Conservation (phyloP, 1,140 invertebrate genomes). For the Nasonia giraulti region DNA sequence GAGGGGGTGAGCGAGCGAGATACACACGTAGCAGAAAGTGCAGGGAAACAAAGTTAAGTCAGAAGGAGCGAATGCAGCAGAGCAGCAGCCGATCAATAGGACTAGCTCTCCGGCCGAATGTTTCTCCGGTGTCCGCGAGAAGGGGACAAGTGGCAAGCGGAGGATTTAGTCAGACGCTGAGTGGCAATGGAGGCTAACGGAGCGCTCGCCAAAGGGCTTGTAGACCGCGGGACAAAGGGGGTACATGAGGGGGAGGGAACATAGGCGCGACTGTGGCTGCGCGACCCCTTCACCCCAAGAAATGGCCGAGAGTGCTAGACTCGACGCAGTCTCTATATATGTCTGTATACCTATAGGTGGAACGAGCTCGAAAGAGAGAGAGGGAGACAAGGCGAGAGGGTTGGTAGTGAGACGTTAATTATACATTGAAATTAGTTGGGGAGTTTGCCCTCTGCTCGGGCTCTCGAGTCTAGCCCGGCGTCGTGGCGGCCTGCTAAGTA, state of each 20-base stretch:
- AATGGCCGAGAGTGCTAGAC: conserved; percentile 50
- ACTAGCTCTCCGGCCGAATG: conserved; percentile 68
- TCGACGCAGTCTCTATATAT: conserved; percentile 21
- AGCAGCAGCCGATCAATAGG: conserved; percentile 67
- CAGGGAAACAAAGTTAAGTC: conserved; percentile 71
- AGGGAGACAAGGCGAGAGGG: conserved; percentile 58
- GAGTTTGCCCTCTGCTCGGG: conserved; percentile 71
- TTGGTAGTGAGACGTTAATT: conserved; percentile 75
- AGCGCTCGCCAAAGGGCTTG: conserved; percentile 28
- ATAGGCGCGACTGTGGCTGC: not conserved
- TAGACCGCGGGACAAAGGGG: conserved; percentile 35
- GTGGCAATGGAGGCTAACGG: conserved; percentile 46
- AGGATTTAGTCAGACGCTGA: conserved; percentile 60
- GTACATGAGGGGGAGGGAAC: not conserved
- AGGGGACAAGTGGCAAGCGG: conserved; percentile 58
- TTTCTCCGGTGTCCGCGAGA: conserved; percentile 61
- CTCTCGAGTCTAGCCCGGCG: conserved; percentile 60
- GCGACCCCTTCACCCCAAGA: conserved; percentile 21
- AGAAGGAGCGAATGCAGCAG: conserved; percentile 59
- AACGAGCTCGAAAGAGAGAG: not conserved
- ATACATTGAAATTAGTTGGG: conserved; percentile 76
- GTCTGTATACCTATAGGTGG: conserved; percentile 47
- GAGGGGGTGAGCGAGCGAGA: not conserved
- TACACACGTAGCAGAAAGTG: conserved; percentile 36
- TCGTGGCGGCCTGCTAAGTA: conserved; percentile 58